Conservation (phyloP, 2,888 invertebrate species). For the Megastigmus dorsalis region DNA sequence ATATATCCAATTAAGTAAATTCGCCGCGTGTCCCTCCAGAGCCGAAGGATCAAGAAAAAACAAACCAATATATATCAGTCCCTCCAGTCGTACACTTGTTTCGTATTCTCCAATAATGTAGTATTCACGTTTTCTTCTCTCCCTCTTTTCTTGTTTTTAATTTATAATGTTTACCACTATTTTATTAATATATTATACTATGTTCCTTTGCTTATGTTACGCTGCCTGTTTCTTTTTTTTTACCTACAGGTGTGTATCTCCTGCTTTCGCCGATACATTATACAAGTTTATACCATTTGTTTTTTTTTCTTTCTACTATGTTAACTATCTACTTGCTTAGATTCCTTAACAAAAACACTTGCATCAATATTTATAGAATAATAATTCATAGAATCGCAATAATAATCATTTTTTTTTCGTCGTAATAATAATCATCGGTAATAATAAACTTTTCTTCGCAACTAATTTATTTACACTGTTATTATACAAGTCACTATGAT, state of each 20-base stretch:
- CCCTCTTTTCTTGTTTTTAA: no score
- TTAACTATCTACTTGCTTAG: conserved; percentile 56
- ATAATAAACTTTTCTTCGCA: conserved; percentile 59
- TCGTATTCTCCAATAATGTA: conserved; percentile 26
- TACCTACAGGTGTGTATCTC: conserved; percentile 58
- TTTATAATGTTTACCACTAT: conserved; percentile 59
- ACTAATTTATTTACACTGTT: conserved; percentile 68
- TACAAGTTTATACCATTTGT: conserved; percentile 54
- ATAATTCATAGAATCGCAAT: conserved; percentile 54
- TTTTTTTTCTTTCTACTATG: conserved; percentile 51
- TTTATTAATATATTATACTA: conserved; percentile 67
- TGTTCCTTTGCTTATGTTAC: conserved; percentile 60
- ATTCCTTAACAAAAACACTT: conserved; percentile 57
- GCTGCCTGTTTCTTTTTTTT: conserved; percentile 51
- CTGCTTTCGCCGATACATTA: conserved; percentile 57
- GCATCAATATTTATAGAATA: conserved; percentile 57
- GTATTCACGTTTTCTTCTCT: conserved; percentile 44
- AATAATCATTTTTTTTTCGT: conserved; percentile 49
- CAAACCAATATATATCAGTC: conserved; percentile 35
- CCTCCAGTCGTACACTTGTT: conserved; percentile 1
- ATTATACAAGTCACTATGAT: conserved; percentile 60
- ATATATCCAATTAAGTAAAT: conserved; percentile 50
- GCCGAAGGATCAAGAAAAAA: conserved; percentile 35
- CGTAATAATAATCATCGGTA: conserved; percentile 47
- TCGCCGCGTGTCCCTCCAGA: conserved; percentile 44